Conservation (phyloP, 2,888 invertebrate species). For the Latrodectus elegans region DNA sequence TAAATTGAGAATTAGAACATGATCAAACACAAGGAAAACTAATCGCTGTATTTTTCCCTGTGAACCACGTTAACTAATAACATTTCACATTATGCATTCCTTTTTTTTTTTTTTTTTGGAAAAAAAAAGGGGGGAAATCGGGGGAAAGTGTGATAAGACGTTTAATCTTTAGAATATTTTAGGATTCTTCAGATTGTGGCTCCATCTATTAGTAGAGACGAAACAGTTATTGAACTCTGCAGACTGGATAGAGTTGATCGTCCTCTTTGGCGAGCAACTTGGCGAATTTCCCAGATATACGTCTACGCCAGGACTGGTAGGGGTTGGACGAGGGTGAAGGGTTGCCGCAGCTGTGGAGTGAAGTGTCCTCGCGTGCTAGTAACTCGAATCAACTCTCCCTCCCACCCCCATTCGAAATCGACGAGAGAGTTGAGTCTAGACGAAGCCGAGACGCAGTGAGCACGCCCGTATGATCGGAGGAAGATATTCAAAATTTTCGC, state of each 20-base stretch:
- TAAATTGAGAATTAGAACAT: no score
- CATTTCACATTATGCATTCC: no score
- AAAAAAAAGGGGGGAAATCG: no score
- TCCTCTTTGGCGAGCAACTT: constrained; percentile 31
- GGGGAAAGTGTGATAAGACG: no score
- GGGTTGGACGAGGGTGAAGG: constrained; percentile 10
- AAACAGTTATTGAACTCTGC: constrained; percentile 51
- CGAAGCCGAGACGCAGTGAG: constrained; percentile 60
- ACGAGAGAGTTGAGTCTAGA: constrained; percentile 50
- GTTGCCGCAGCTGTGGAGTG: constrained; percentile 25
- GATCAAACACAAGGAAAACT: no score
- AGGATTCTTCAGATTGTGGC: constrained; percentile 4
- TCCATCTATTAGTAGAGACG: constrained; percentile 40
- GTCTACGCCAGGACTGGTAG: background rate
- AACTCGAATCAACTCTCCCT: constrained; percentile 45
- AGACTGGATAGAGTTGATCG: constrained; percentile 24
- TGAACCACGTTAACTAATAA: no score
- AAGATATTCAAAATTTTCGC: constrained; percentile 29
- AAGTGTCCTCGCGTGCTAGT: constrained; percentile 56
- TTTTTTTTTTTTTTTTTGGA: no score
- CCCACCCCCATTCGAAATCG: constrained; percentile 1
- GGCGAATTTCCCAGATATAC: background rate
- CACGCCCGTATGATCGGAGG: constrained; percentile 46
- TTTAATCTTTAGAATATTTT: no score
- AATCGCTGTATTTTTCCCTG: no score